phyloP scores from a whole-genome alignment of 1,140 invertebrate species.

The Drosophila tristis region DNA sequence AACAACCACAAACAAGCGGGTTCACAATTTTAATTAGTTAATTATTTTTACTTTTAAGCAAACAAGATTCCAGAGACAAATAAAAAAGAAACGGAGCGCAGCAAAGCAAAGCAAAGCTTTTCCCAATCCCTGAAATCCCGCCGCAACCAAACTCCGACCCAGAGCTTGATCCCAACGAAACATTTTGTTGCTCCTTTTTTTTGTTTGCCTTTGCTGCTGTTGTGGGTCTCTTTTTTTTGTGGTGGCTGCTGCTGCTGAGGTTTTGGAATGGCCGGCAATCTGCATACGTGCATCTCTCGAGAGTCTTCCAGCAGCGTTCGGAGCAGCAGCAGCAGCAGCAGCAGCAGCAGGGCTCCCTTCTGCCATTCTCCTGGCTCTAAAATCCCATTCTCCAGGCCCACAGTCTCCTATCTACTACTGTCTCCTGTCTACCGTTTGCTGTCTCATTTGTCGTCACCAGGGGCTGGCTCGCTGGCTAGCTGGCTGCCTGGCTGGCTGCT shows the following conservation, averaged over 20 bases:
- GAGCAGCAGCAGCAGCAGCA: not conserved
- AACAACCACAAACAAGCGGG: conserved; percentile 47
- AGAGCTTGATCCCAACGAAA: conserved; percentile 49
- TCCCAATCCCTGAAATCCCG: conserved; percentile 28
- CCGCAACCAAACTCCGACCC: conserved; percentile 22
- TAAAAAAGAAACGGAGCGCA: conserved; percentile 46
- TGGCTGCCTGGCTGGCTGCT: conserved; percentile 14
- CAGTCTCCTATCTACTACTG: conserved; percentile 48
- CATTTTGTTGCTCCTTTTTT: conserved; percentile 13
- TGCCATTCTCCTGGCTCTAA: conserved; percentile 34
- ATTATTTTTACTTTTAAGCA: conserved; percentile 83
- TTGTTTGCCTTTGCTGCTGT: not conserved
- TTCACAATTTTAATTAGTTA: conserved; percentile 83
- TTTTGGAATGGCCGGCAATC: conserved; percentile 70
- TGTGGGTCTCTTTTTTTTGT: conserved; percentile 13
- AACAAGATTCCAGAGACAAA: conserved; percentile 82
- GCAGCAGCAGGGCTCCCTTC: conserved; percentile 32
- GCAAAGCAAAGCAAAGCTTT: conserved; percentile 9
- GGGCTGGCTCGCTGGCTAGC: conserved; percentile 24
- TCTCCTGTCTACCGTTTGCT: conserved; percentile 33
- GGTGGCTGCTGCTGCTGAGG: conserved; percentile 4
- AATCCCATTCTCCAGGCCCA: conserved; percentile 10
- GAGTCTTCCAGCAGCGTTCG: conserved; percentile 39
- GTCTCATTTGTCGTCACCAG: conserved; percentile 49
- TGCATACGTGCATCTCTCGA: conserved; percentile 80